Conservation (phyloP, 92 coral and sea anemone genomes). For the Parazoanthus swiftii region DNA sequence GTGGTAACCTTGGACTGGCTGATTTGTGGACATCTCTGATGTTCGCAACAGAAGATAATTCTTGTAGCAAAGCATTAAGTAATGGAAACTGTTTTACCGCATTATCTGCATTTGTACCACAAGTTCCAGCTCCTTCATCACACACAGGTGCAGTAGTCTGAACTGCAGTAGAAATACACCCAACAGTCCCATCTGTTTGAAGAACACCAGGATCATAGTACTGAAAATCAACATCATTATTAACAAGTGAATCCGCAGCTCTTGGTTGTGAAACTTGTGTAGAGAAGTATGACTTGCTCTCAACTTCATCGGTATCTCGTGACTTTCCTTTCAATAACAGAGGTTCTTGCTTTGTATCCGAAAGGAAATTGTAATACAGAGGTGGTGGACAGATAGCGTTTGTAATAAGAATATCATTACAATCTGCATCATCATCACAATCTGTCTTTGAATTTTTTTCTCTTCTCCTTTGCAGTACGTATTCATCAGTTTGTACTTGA, state of each 20-base stretch:
- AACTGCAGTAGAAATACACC: conserved; percentile 64
- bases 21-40: not conserved
- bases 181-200: conserved; percentile 61
- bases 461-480: not conserved
- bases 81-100: conserved; percentile 61
- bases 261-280: not conserved
- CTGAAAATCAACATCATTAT: conserved; percentile 59
- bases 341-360: conserved; percentile 27
- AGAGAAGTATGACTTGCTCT: not conserved
- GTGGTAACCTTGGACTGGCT: conserved; percentile 5
- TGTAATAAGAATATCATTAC: conserved; percentile 64
- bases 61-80: conserved; percentile 81
- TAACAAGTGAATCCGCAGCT: not conserved
- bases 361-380: conserved; percentile 70
- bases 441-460: conserved; percentile 18
- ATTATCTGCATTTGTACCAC: not conserved
- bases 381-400: conserved; percentile 96
- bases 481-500: conserved; percentile 28
- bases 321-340: not conserved
- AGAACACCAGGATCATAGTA: conserved; percentile 65
- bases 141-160: conserved; percentile 52
- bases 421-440: conserved; percentile 44
- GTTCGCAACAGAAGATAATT: conserved; percentile 57
- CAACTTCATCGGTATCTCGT: not conserved
- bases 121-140: not conserved